These are phyloP conservation scores for Brachionus sp. DNA, from an alignment of 1,140 invertebrate species.

Conservation along the genomic window DNA sequence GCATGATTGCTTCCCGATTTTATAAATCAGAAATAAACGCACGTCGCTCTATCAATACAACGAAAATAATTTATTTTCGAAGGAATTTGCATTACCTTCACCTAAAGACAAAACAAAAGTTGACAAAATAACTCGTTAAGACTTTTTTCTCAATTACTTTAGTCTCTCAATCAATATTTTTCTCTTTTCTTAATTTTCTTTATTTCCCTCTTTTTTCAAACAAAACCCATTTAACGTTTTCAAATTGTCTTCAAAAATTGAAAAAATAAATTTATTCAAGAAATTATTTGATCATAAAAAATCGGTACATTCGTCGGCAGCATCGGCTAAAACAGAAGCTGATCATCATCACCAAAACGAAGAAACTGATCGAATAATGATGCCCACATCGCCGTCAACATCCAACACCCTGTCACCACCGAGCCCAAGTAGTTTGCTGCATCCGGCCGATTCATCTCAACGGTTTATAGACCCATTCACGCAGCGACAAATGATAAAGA, in stretches of 20 bases:
- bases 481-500: slow-evolving; percentile 38
- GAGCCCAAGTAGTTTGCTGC: not conserved
- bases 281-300: slow-evolving; percentile 43
- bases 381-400: slow-evolving; percentile 26
- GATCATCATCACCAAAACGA: not conserved
- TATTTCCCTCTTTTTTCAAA: not conserved
- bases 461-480: slow-evolving; percentile 32
- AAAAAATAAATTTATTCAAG: slow-evolving; percentile 42
- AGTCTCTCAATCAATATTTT: not conserved
- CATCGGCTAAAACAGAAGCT: not conserved
- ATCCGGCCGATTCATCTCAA: not conserved
- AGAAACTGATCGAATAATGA: slow-evolving; percentile 9
- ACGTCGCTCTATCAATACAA: not conserved
- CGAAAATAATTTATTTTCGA: not conserved
- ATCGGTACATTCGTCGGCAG: not conserved
- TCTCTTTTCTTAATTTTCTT: not conserved
- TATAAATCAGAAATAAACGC: not conserved
- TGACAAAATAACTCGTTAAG: not conserved
- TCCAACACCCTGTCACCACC: slow-evolving; percentile 11
- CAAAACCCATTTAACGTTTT: not conserved
- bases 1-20: not conserved
- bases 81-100: not conserved
- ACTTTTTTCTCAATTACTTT: not conserved
- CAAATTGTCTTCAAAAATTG: slow-evolving; percentile 44
- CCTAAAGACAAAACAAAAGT: not conserved